These are phyloP conservation scores for Amniataba percoides DNA, from an alignment of 2,797 vertebrate genomes.

Conservation along the genomic window DNA sequence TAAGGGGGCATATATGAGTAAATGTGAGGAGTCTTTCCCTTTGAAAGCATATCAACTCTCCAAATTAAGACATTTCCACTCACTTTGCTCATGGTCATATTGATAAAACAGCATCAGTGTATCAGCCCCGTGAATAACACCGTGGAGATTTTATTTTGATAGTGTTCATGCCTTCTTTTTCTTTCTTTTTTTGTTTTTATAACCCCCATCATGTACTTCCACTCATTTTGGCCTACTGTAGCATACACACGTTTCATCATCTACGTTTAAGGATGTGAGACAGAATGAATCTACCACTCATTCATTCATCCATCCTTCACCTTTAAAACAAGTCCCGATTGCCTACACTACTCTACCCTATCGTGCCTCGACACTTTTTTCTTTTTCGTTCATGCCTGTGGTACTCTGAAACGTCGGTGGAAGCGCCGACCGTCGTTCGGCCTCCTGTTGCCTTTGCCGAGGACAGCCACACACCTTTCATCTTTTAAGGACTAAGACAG, in stretches of 20 bases:
- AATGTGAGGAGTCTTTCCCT: constrained; percentile 20
- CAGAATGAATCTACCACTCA: constrained; percentile 17
- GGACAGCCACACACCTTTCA: constrained; percentile 62
- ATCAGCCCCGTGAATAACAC: background rate
- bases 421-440: constrained; percentile 37
- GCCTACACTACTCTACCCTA: constrained; percentile 74
- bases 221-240: constrained; percentile 34
- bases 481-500: constrained; percentile 73
- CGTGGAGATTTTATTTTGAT: constrained; percentile 1
- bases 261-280: constrained; percentile 29
- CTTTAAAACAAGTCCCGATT: constrained; percentile 62
- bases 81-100: background rate
- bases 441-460: constrained; percentile 79
- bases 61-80: constrained; percentile 14
- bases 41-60: constrained; percentile 34
- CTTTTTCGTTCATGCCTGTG: constrained; percentile 61
- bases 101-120: background rate
- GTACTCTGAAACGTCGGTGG: constrained; percentile 46
- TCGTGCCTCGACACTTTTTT: constrained; percentile 76
- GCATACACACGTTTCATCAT: constrained; percentile 30
- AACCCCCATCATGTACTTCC: constrained; percentile 3
- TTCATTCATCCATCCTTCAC: constrained; percentile 32
- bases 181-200: constrained; percentile 1
- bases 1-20: constrained; percentile 15
- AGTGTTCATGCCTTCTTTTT: constrained; percentile 3